Evolutionary conservation across 2,888 invertebrate genomes (phyloP), one percentile per base, ranked within the genome.

Genomic region (Caenorhabditis sp.): DNA sequence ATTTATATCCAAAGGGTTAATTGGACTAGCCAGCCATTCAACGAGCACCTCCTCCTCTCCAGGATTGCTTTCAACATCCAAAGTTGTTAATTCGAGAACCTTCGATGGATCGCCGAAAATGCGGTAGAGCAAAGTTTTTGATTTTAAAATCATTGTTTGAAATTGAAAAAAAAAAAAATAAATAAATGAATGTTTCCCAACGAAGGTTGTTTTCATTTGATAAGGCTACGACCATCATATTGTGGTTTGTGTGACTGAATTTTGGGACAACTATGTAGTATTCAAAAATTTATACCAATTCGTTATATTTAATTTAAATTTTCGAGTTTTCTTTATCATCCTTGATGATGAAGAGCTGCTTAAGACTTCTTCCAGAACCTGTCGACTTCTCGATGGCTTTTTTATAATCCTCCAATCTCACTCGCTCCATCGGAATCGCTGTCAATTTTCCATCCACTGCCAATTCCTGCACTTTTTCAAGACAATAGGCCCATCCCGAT

Each of bases 1-100:
- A 53, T 86, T 86, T 58, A 86, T 81, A 69, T 86, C 86, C 23
- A 84, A 57, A 1, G 85, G 85, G 65, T 86, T 84, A 38, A 86
- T 64, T 10, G 86, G 86, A 21, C 84, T 74, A 20, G 83, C 83
- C 4, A 86, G 69, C 86, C 86, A 86, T 63, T 79, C 68, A 8
- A 86, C 77, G 2, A 86, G 62, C 25, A 84, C 81, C 67, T 83
- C 74, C 8, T 67, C 71, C 1, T 57, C 53, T 5, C 57, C 60
- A 2, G 78, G 73, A n/a, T 77, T 63, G 0, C 71, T 52, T 4
- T 62, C 17, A 5, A 83, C 70, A 20, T 76, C 57, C 23, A 77
- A 43, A 0, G 59, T 68, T 4, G 67, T 65, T 20, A 83, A 21
- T 57, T 77, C 63, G 3, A 83, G 60, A 23, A 67, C 67, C 62